phyloP scores from a whole-genome alignment of 2,888 invertebrate genomes.

The Boloria selene region DNA sequence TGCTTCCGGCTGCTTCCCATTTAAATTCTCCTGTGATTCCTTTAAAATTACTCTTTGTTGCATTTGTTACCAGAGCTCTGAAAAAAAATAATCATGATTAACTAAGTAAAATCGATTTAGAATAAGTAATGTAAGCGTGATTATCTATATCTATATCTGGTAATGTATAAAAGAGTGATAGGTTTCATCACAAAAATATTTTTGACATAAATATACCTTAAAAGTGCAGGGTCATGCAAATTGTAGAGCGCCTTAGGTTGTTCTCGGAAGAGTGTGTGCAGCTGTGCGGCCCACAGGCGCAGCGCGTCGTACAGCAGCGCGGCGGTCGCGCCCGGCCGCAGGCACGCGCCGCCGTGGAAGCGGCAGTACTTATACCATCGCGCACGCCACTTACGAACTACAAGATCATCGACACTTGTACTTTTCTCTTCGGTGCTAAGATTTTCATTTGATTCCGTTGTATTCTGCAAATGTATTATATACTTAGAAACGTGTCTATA shows the following conservation, averaged over 20 bases:
- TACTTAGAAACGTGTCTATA: no score
- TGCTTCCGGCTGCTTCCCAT: constrained; percentile 49
- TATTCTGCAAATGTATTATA: constrained; percentile 5
- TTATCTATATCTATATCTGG: no score
- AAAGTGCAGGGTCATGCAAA: constrained; percentile 53
- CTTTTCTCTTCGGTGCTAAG: background rate
- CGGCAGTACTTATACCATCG: constrained; percentile 46
- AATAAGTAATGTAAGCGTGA: background rate
- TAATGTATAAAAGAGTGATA: background rate
- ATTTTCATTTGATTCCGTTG: background rate
- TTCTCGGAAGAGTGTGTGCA: constrained; percentile 48
- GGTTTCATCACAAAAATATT: background rate
- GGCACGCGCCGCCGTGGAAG: constrained; percentile 35
- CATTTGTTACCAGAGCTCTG: constrained; percentile 49
- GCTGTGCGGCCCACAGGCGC: constrained; percentile 59
- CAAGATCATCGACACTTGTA: background rate
- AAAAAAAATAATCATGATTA: constrained; percentile 7
- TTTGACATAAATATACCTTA: constrained; percentile 46
- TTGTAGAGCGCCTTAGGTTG: constrained; percentile 56
- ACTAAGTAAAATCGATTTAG: background rate
- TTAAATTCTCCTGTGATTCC: constrained; percentile 64
- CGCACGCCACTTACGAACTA: constrained; percentile 16
- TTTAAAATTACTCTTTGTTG: constrained; percentile 45
- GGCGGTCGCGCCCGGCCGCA: constrained; percentile 49
- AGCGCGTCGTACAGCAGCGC: constrained; percentile 68